A percentile compares a stretch with the other conserved stretches of the same genome.
Conservation (phyloP, 1,140 invertebrate species). For the Psix sp. region DNA sequence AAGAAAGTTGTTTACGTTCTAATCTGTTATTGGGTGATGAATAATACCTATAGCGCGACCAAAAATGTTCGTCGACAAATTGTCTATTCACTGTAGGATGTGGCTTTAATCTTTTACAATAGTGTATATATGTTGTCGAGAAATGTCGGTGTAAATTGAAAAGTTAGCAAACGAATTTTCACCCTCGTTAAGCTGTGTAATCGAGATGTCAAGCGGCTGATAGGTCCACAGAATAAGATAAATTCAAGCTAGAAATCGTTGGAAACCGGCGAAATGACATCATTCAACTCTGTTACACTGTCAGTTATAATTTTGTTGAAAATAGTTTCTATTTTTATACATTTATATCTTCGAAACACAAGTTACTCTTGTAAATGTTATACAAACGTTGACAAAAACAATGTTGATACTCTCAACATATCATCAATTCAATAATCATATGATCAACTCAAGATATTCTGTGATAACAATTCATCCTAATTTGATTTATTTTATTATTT, state of each 20-base stretch:
- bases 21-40: slow-evolving; percentile 14
- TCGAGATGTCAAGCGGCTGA: slow-evolving; percentile 56
- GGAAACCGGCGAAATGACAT: slow-evolving; percentile 60
- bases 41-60: slow-evolving; percentile 8
- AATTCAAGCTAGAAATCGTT: slow-evolving; percentile 66
- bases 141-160: slow-evolving; percentile 55
- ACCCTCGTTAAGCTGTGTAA: slow-evolving; percentile 59
- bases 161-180: slow-evolving; percentile 60
- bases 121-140: slow-evolving; percentile 37
- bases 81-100: slow-evolving; percentile 47
- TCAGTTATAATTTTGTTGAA: no score
- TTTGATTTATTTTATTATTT: no score
- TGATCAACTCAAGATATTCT: no score
- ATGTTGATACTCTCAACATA: no score
- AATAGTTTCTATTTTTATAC: no score
- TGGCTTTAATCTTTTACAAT: slow-evolving; percentile 53
- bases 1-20: background rate
- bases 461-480: no score
- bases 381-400: no score
- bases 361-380: no score
- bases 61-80: slow-evolving; percentile 26
- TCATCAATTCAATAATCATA: no score
- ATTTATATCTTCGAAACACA: no score
- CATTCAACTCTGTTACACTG: no score
- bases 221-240: slow-evolving; percentile 54